These are phyloP conservation scores for Euclidia mi DNA, from an alignment of 2,888 invertebrate genomes.

Conservation along the genomic window DNA sequence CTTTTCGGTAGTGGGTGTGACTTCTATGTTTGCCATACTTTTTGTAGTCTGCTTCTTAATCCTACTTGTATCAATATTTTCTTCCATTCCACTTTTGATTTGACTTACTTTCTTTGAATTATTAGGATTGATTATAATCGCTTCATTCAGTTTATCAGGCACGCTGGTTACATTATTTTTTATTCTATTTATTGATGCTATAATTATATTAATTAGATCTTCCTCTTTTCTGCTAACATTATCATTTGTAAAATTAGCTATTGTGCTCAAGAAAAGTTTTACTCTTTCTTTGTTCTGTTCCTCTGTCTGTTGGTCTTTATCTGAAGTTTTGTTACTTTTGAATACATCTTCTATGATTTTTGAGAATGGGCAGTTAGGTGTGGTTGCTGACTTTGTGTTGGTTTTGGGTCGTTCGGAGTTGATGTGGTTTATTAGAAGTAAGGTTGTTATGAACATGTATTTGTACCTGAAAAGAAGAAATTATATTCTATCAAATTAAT, in stretches of 20 bases:
- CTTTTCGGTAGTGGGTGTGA: slow-evolving; percentile 60
- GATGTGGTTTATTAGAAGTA: slow-evolving; percentile 49
- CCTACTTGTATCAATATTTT: slow-evolving; percentile 65
- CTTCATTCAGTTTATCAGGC: slow-evolving; percentile 76
- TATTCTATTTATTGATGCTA: slow-evolving; percentile 83
- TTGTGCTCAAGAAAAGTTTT: slow-evolving; percentile 87
- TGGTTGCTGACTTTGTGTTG: slow-evolving; percentile 49
- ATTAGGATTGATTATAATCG: slow-evolving; percentile 75
- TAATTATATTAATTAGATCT: slow-evolving; percentile 80
- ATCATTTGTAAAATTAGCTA: slow-evolving; percentile 85
- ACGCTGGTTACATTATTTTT: slow-evolving; percentile 75
- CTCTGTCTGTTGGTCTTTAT: slow-evolving; percentile 57
- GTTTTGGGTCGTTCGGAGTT: slow-evolving; percentile 51
- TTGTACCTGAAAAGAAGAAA: slow-evolving; percentile 69
- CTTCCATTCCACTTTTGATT: slow-evolving; percentile 80
- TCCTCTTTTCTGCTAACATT: slow-evolving; percentile 73
- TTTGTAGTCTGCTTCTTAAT: slow-evolving; percentile 40
- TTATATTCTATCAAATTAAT: too few species aligned
- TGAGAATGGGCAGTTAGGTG: slow-evolving; percentile 78
- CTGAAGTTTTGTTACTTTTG: slow-evolving; percentile 73
- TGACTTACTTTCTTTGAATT: slow-evolving; percentile 57
- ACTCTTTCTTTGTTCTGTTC: slow-evolving; percentile 85
- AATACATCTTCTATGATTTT: slow-evolving; percentile 85
- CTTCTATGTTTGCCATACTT: slow-evolving; percentile 36
- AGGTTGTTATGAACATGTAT: slow-evolving; percentile 63